Percentiles rank a stretch among this genome's conserved stretches.
Conservation (phyloP, 2,797 vertebrate species). For the Melanotaenia parkinsoni region DNA sequence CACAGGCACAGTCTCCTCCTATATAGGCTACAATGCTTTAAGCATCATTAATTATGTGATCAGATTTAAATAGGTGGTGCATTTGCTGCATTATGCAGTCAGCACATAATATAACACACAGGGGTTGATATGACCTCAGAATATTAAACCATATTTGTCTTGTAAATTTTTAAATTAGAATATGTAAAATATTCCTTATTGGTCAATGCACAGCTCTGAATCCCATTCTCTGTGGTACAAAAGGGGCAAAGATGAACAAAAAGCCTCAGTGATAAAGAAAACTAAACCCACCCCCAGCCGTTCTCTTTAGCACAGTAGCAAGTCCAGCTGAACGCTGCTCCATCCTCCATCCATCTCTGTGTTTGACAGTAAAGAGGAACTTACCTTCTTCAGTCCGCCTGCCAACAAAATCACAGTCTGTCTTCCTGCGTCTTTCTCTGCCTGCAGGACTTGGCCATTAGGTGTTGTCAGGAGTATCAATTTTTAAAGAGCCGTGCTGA, state of each 20-base stretch:
- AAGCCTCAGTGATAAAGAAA: conserved; percentile 13
- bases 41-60: conserved; percentile 79
- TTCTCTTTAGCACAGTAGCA: conserved; percentile 43
- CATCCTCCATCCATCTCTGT: conserved; percentile 34
- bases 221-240: background rate
- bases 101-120: conserved; percentile 29
- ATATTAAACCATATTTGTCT: conserved; percentile 25
- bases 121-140: conserved; percentile 31
- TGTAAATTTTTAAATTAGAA: conserved; percentile 15
- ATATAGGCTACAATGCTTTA: conserved; percentile 53
- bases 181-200: conserved; percentile 17
- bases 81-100: conserved; percentile 45
- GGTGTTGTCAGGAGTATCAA: conserved; percentile 63
- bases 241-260: conserved; percentile 6
- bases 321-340: conserved; percentile 11
- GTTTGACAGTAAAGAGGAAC: conserved; percentile 27
- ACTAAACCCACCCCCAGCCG: conserved; percentile 24
- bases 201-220: background rate
- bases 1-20: conserved; percentile 42
- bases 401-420: conserved; percentile 17
- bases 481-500: conserved; percentile 66
- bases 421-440: conserved; percentile 29
- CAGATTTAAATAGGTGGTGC: conserved; percentile 65
- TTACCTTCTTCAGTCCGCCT: conserved; percentile 26
- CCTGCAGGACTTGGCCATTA: conserved; percentile 62